Percentiles rank a stretch among this genome's conserved stretches.
phyloP scores from a whole-genome alignment of 1,140 invertebrate genomes.

The Galleria mellonella region DNA sequence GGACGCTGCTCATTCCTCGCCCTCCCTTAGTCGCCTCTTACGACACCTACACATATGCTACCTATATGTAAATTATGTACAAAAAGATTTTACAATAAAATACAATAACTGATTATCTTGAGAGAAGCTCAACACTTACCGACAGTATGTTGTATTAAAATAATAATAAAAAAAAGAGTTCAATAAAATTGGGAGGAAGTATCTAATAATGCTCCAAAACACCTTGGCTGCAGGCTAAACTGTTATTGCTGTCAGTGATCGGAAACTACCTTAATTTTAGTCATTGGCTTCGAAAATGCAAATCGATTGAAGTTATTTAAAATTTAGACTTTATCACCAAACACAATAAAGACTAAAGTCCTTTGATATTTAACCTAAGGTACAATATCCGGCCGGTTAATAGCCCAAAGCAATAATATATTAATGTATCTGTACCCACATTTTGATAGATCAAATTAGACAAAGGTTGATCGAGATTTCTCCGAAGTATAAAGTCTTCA shows the following conservation, averaged over 20 bases:
- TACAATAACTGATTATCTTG: too few species aligned
- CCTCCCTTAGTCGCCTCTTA: too few species aligned
- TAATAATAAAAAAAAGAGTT: background rate
- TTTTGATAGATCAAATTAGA: conserved; percentile 51
- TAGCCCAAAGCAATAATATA: conserved; percentile 54
- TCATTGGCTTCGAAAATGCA: conserved; percentile 61
- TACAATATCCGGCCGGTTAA: conserved; percentile 47
- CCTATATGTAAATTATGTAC: too few species aligned
- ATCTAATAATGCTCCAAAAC: conserved; percentile 20
- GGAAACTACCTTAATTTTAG: conserved; percentile 58
- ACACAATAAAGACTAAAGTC: too few species aligned
- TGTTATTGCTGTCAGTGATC: conserved; percentile 48
- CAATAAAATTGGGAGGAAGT: conserved; percentile 8
- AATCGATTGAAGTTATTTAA: conserved; percentile 18
- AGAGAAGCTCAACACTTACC: too few species aligned
- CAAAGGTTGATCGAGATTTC: conserved; percentile 38
- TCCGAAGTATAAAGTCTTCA: conserved; percentile 42
- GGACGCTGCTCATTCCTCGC: too few species aligned
- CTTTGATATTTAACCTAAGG: conserved; percentile 6
- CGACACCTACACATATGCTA: too few species aligned
- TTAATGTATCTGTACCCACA: conserved; percentile 43
- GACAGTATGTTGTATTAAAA: too few species aligned
- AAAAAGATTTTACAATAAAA: too few species aligned
- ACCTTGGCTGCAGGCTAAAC: conserved; percentile 38
- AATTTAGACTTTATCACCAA: too few species aligned